Base-by-base conservation (phyloP, 2,888 invertebrate species). In the Sclerodermus sp. region DNA sequence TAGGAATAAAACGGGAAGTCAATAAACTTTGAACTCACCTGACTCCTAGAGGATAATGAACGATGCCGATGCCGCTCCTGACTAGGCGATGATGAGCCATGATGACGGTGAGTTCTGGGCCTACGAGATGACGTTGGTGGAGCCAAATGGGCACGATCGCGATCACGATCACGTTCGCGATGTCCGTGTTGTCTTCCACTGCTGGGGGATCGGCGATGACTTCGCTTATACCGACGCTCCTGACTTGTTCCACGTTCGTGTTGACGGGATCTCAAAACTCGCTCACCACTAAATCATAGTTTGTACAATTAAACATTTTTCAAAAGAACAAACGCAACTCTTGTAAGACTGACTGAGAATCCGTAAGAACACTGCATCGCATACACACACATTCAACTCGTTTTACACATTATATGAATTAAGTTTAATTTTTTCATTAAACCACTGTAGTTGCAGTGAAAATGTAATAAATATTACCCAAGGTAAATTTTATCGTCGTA, bases 211-310 rank as follows among this genome's bases (percentile, higher is more conserved):
- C 91, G 86, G 64, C 91, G 87, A 78, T 90, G 87, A 71, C 91
- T 91, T 67, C 92, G 86, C 80, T 92, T 93, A 79, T 91, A 92
- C 63, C 92, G 87, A 71, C 91, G 80, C 83, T 87, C 90, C 80
- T 84, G 89, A 81, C 83, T 90, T 75, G 84, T 90, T 78, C 87
- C 91, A 79, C 84, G 86, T 82, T 85, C 90, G 74, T 84, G 84
- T 57, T 83, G 82, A 15, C 84, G 79, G 14, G 83, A 83, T 58
- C 84, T 79, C 66, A 84, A 80, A 49, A 82, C 82, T 62, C 85
- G 79, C 73, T 84, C 84, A 64, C 83, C 84, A 71, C 84, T 85
- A 79, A 81, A 81, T 58, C 1, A 37, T 1, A 2, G 3, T 15
- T 4, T 5, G 9, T 34, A 4, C 12, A 3, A 34, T 34, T 34